Evolutionary conservation across 2,113 vertebrate genomes (phyloP), one percentile per base, ranked within the genome.

Genomic region (Dendropsophus ebraccatus): DNA sequence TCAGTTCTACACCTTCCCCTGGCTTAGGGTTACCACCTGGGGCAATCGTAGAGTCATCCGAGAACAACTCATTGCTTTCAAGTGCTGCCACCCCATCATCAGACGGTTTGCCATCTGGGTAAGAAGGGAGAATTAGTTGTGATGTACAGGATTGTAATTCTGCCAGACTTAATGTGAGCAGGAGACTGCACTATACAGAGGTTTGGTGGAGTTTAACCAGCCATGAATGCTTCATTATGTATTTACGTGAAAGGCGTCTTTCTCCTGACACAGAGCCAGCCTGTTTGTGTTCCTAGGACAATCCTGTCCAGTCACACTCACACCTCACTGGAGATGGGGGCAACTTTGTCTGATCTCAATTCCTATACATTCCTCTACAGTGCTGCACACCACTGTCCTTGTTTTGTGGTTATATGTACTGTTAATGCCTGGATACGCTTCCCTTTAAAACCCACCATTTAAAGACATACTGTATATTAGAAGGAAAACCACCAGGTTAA

Each of bases 61-160:
- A 87, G 0, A 81, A 87, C n/a, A 82, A 83, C 0, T 82, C 90
- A 0, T 92, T 94, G 14, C 93, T 88, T 21, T 88, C 92, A 54
- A 91, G 82, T 4, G 80, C 83, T 4, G 86, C 91, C 0, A 81
- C 92, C 72, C 89, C 90, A 0, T 77, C 88, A 10, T 87, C 92
- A 2, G 97, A 99, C 16, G 91, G 94, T 0, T 93, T 99, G 86
- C 97, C 97, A 37, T 90, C 94, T 0, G 98, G 98, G 97, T 99
- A 90, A 94, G 95, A 88, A 25, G 9, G 67, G 35, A 21, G 1
- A 21, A 45, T 45, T 73, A 50, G 45, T 62, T 76, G 25, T 17
- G 67, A 60, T 7, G 0, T 0, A 12, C 7, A 1, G 1, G 74
- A 74, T 82, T 37, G 83, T 0, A 23, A 7, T n/a, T 50, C 0